Evolutionary conservation across 2,888 invertebrate species (phyloP).

Genomic region (Chydorus sphaericus): DNA sequence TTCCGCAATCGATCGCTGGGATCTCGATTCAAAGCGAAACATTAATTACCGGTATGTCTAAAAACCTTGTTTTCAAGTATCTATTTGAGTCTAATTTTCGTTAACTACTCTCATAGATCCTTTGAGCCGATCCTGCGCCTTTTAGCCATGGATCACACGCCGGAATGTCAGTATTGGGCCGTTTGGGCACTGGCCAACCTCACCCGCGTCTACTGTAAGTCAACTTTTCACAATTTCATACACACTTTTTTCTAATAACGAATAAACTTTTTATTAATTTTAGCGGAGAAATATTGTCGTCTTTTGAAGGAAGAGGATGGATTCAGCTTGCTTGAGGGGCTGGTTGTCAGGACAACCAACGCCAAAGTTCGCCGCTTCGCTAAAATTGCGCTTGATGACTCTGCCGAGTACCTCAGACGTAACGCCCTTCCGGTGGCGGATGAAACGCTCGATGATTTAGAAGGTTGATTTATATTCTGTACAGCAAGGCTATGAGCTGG

Average conservation of each 20-base stretch:
- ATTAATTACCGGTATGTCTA: slow-evolving; percentile 63
- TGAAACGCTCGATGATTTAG: slow-evolving; percentile 2
- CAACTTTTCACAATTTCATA: slow-evolving; percentile 24
- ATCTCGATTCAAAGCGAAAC: slow-evolving; percentile 69
- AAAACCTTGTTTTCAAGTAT: not conserved
- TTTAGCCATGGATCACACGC: slow-evolving; percentile 66
- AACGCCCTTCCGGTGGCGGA: not conserved
- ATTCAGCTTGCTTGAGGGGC: slow-evolving; percentile 48
- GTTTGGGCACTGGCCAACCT: slow-evolving; percentile 95
- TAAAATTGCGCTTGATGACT: not conserved
- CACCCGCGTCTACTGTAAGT: slow-evolving; percentile 80
- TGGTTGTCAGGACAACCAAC: slow-evolving; percentile 31
- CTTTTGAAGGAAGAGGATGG: slow-evolving; percentile 79
- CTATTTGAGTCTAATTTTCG: not conserved
- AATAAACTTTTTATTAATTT: slow-evolving; percentile 23
- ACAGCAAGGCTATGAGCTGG: too few species aligned
- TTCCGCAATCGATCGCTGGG: slow-evolving; percentile 74
- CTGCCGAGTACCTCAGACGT: not conserved
- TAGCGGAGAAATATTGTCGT: slow-evolving; percentile 83
- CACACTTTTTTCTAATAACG: not conserved
- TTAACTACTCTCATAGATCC: slow-evolving; percentile 46
- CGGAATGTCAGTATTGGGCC: slow-evolving; percentile 90
- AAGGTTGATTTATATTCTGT: slow-evolving; percentile 1
- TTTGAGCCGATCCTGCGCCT: slow-evolving; percentile 86
- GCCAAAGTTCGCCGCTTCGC: slow-evolving; percentile 9